Evolutionary conservation across 2,113 vertebrate species (phyloP).

Genomic region (Lathamus discolor): DNA sequence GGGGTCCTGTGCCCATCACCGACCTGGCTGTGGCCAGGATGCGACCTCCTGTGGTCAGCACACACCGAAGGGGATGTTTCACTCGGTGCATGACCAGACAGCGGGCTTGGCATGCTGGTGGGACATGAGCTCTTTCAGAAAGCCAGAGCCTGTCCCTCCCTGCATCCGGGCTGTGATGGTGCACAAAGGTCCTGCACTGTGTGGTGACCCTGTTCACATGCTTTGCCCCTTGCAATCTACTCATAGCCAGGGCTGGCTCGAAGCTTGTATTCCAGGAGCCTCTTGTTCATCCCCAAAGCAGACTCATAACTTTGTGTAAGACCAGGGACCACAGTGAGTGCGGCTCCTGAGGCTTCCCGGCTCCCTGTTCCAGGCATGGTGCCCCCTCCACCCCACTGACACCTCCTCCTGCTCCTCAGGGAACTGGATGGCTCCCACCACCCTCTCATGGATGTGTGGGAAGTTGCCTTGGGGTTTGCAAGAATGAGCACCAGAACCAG

Average conservation of each 20-base stretch:
- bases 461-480: not conserved
- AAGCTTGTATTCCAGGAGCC: not conserved
- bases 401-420: not conserved
- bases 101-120: rapidly evolving
- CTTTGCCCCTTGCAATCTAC: not conserved
- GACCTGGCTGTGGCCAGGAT: not conserved
- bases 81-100: not conserved
- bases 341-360: not conserved
- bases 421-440: not conserved
- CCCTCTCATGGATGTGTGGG: not conserved
- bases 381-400: not conserved
- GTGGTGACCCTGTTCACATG: not conserved
- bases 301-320: not conserved
- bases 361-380: not conserved
- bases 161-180: not conserved
- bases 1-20: not conserved
- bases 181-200: not conserved
- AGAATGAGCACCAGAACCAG: not conserved
- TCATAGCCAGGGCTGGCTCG: not conserved
- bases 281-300: not conserved
- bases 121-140: not conserved
- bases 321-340: not conserved
- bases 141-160: not conserved
- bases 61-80: rapidly evolving
- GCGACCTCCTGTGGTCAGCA: not conserved